A percentile compares a stretch with the other conserved stretches of the same genome.
phyloP scores from a whole-genome alignment of 2,888 invertebrate species.

The Isoperla grammatica region DNA sequence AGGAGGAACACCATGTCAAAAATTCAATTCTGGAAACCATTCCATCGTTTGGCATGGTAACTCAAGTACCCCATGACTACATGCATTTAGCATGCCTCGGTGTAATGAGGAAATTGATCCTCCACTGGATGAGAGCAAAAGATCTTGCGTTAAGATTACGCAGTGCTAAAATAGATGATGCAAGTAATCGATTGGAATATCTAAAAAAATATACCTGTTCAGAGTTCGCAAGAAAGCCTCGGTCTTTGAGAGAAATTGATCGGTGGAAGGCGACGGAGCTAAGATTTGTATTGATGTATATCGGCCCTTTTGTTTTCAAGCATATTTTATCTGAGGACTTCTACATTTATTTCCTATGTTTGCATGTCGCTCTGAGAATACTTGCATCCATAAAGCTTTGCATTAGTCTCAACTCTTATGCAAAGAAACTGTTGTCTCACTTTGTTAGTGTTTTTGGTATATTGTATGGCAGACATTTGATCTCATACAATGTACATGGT shows the following conservation, averaged over 20 bases:
- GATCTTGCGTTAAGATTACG: background rate
- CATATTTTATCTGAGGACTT: conserved; percentile 5
- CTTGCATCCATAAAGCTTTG: conserved; percentile 1
- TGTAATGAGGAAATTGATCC: conserved; percentile 5
- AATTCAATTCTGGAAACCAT: background rate
- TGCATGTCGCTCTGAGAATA: conserved; percentile 1
- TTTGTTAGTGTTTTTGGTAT: conserved; percentile 32
- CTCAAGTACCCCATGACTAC: background rate
- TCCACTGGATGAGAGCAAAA: conserved; percentile 3
- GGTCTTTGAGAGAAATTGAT: conserved; percentile 27
- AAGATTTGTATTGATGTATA: background rate
- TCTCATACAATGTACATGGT: conserved; percentile 33
- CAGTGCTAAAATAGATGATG: background rate
- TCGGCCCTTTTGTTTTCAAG: background rate
- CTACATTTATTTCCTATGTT: conserved; percentile 3
- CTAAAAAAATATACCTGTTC: background rate
- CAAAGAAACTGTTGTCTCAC: conserved; percentile 25
- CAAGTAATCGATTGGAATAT: background rate
- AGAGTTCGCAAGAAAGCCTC: conserved; percentile 34
- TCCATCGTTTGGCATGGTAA: conserved; percentile 9
- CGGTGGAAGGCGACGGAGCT: conserved; percentile 9
- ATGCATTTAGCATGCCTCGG: conserved; percentile 8
- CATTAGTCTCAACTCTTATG: conserved; percentile 23
- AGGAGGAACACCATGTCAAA: conserved; percentile 26
- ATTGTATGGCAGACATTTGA: conserved; percentile 30